Base-by-base conservation (phyloP, 2,113 vertebrate species). In the Rattus rattus region DNA sequence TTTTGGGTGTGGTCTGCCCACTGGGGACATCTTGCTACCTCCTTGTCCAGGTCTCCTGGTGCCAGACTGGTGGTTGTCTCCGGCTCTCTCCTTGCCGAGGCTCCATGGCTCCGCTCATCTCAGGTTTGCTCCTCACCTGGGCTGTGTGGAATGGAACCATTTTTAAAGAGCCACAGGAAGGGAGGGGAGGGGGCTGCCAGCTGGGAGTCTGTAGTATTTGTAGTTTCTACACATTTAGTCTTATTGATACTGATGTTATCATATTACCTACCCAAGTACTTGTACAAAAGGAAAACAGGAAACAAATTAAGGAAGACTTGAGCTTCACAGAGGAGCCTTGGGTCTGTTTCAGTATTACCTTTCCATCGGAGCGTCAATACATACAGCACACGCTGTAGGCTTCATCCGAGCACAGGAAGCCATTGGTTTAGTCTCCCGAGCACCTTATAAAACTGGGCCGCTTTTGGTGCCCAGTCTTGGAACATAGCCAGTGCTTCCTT, bases 81-180 rank as follows among this genome's bases (percentile, higher is more conserved):
- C 0, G 16, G 19, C 36, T 72, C 7, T n/a, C 70, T n/a, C 36
- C 70, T n/a, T n/a, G 36, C 70, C n/a, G 20, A 19, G 70, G 36
- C 36, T n/a, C 36, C 36, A n/a, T 72, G 70, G 17, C 36, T 19
- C 6, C 36, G 14, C 24, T 72, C 28, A 11, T 72, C 17, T n/a
- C n/a, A 20, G 70, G 36, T n/a, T 72, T 19, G 4, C 70, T 73
- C 8, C 70, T n/a, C 19, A 1, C 36, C n/a, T 39, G n/a, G 17
- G n/a, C 70, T 19, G 11, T n/a, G 19, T n/a, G n/a, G 17, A 73
- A 73, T 39, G 14, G 49, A 13, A 61, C 49, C 80, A 22, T 67
- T 84, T 97, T 79, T 85, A 65, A 90, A 49, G 59, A 94, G 59
- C 70, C 59, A 20, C 81, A 61, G 88, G 56, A 94, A 88, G 59